Evolutionary conservation across 2,888 invertebrate species (phyloP).

Genomic region (Troides oblongomaculatus): DNA sequence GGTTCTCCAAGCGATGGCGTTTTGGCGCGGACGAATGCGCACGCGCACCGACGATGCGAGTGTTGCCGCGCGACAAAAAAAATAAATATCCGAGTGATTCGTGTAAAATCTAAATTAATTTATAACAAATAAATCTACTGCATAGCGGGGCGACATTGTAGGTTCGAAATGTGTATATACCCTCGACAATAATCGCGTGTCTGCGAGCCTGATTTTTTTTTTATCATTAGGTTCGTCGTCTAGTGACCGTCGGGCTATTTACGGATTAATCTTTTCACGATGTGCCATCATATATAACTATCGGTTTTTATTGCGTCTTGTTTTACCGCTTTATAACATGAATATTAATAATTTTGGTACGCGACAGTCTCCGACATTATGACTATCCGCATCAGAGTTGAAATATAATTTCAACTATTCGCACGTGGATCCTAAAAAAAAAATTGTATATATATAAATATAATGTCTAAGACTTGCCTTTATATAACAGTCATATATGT

Average conservation of each 20-base stretch:
- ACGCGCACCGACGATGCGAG: not conserved
- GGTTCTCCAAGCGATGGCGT: slow-evolving; percentile 9
- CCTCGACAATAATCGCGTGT: not conserved
- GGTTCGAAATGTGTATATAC: not conserved
- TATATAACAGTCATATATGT: slow-evolving; percentile 12
- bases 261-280: slow-evolving; percentile 33
- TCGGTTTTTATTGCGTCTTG: slow-evolving; percentile 26
- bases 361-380: slow-evolving; percentile 14
- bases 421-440: too few species aligned
- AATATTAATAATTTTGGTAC: slow-evolving; percentile 21
- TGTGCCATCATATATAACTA: slow-evolving; percentile 42
- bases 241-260: not conserved
- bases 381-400: not conserved
- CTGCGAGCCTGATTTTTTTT: not conserved
- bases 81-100: too few species aligned
- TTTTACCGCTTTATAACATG: slow-evolving; percentile 33
- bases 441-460: too few species aligned
- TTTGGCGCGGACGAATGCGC: not conserved
- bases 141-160: not conserved
- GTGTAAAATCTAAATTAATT: not conserved
- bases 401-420: slow-evolving; percentile 1
- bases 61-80: slow-evolving; percentile 5
- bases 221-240: not conserved
- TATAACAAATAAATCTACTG: not conserved
- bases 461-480: slow-evolving; percentile 13